Percentiles rank a stretch among this genome's conserved stretches.
Evolutionary conservation across 2,888 invertebrate species (phyloP).

Genomic region (Molorchus minor): DNA sequence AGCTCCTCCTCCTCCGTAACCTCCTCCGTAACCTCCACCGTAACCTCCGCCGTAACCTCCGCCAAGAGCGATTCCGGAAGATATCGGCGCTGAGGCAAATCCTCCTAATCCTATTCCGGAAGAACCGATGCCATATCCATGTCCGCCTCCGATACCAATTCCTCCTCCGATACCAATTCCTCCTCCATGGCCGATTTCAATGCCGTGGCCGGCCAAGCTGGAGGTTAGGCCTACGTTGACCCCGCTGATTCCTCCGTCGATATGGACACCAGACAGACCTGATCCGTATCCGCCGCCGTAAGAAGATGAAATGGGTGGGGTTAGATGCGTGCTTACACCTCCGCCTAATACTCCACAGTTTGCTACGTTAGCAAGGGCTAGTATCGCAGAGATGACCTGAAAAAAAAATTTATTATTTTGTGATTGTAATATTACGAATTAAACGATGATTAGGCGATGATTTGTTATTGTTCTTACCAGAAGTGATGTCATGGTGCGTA

Average conservation of each 20-base stretch:
- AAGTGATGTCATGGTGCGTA: slow-evolving; percentile 43
- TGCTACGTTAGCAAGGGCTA: slow-evolving; percentile 44
- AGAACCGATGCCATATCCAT: background rate
- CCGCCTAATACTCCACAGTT: slow-evolving; percentile 48
- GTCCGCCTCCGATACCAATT: slow-evolving; percentile 15
- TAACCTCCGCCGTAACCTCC: slow-evolving; percentile 1
- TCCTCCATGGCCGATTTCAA: slow-evolving; percentile 20
- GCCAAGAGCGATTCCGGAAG: slow-evolving; percentile 13
- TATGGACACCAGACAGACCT: slow-evolving; percentile 21
- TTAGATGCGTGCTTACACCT: slow-evolving; percentile 41
- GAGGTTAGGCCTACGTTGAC: background rate
- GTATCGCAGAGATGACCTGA: slow-evolving; percentile 44
- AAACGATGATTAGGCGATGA: too few relatives aligned
- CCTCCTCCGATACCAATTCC: slow-evolving; percentile 13
- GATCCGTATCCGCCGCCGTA: slow-evolving; percentile 44
- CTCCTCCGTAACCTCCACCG: slow-evolving; percentile 13
- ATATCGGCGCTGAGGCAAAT: background rate
- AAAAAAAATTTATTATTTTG: slow-evolving; percentile 27
- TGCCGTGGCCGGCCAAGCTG: background rate
- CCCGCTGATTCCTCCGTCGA: slow-evolving; percentile 24
- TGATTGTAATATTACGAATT: background rate
- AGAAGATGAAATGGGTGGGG: slow-evolving; percentile 42
- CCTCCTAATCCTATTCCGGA: background rate
- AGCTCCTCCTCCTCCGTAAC: slow-evolving; percentile 8
- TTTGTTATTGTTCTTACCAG: slow-evolving; percentile 45